Evolutionary conservation across 2,797 vertebrate species (phyloP), one percentile per base, ranked within the genome.

Genomic region (Scomberomorus guttatus): DNA sequence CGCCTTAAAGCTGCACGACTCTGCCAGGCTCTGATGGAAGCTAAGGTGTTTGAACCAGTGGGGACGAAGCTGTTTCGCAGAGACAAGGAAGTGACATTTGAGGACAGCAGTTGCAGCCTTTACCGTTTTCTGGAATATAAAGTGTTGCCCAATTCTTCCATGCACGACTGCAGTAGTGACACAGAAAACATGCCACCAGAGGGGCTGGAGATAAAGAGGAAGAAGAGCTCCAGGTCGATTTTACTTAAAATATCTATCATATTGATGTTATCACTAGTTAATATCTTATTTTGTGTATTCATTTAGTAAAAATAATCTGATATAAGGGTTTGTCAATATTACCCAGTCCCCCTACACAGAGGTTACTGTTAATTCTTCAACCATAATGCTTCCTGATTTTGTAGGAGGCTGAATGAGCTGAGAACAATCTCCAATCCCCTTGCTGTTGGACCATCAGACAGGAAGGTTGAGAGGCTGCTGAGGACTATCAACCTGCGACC

Each of bases 1-100:
- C 93, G 90, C 10, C 92, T 96, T 52, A 97, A 97, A 88, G 96
- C 96, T 6, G 85, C 95, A 50, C 90, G 92, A 24, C 95, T 99
- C 29, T 98, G 97, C 89, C 96, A 97, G 82, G 94, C 95, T 0
- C 81, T 98, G 83, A 97, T 98, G 96, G 97, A 97, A 80, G 95
- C 96, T 12, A 95, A 95, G 82, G 95, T 97, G 75, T 97, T 98
- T 32, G 95, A 97, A 86, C 86, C 95, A 1, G 94, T 96, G 29
- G 96, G 95, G 39, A 90, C 88, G 0, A 97, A 94, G 84, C 93
- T 97, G 61, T 97, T 97, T 83, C 94, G 94, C 77, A 91, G 90
- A 14, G 95, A 96, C 69, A 96, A 95, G 69, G 95, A 97, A 22
- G 77, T 85, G 15, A 80, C 92, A 25, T 98, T 97, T 89, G 96